Conservation (phyloP, 1,140 invertebrate species). For the Cheumatopsyche charites region DNA sequence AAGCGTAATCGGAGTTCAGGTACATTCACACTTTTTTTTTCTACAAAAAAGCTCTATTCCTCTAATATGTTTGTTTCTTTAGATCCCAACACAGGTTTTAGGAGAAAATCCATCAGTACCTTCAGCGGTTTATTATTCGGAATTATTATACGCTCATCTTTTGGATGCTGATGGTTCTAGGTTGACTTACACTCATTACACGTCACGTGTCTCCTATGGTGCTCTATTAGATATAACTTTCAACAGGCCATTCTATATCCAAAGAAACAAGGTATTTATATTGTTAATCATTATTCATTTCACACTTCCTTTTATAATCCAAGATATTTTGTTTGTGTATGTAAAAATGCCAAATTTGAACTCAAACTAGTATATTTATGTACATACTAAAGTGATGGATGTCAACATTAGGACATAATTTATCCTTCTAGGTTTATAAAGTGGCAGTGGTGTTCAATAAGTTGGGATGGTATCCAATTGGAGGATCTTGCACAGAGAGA, state of each 20-base stretch:
- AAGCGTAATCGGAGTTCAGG: conserved; percentile 73
- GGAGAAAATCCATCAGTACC: conserved; percentile 55
- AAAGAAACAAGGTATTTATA: conserved; percentile 69
- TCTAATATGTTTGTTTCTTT: background rate
- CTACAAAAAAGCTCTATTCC: no score
- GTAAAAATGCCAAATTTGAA: background rate
- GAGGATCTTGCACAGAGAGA: conserved; percentile 67
- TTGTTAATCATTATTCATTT: background rate
- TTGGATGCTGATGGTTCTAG: conserved; percentile 76
- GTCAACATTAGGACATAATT: no score
- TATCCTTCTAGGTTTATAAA: conserved; percentile 68
- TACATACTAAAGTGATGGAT: no score
- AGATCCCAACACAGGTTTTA: conserved; percentile 68
- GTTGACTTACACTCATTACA: conserved; percentile 81
- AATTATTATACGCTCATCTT: conserved; percentile 79
- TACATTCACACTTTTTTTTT: conserved; percentile 47
- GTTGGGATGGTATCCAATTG: conserved; percentile 77
- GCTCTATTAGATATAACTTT: conserved; percentile 78
- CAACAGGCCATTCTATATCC: conserved; percentile 76
- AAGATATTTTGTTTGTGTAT: background rate
- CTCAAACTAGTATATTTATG: no score
- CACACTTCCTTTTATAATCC: background rate
- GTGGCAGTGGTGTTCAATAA: conserved; percentile 82
- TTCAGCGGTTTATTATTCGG: conserved; percentile 65
- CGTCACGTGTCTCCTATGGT: conserved; percentile 70